These are phyloP conservation scores for Mustelus asterias DNA, from an alignment of 2,113 vertebrate genomes.

Conservation along the genomic window DNA sequence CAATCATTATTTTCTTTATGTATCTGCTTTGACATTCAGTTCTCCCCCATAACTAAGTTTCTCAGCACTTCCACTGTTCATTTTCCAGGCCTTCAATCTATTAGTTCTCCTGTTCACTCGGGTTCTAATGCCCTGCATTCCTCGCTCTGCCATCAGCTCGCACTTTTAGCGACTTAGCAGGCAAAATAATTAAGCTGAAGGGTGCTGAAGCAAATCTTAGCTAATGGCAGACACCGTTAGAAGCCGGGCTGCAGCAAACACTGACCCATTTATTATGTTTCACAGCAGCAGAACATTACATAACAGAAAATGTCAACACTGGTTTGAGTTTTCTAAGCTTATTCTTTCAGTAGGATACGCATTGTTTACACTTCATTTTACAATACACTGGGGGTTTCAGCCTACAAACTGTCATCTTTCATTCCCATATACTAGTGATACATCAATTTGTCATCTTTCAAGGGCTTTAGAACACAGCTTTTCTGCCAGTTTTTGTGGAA, in stretches of 20 bases:
- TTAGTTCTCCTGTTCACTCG: not conserved
- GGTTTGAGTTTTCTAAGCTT: conserved; percentile 1
- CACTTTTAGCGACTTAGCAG: not conserved
- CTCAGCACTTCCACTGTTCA: not conserved
- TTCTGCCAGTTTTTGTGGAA: not conserved
- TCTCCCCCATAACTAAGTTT: not conserved
- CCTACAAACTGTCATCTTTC: conserved; percentile 31
- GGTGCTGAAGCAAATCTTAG: not conserved
- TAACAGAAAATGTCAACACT: not conserved
- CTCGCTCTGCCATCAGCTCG: not conserved
- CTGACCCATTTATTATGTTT: not conserved
- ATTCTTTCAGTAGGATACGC: conserved; percentile 12
- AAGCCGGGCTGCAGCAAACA: not conserved
- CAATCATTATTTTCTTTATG: not conserved
- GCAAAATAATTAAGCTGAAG: not conserved
- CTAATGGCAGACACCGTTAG: not conserved
- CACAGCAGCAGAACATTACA: not conserved
- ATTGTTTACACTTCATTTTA: conserved; percentile 21
- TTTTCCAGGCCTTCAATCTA: not conserved
- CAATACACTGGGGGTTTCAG: not conserved
- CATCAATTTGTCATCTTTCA: conserved; percentile 21
- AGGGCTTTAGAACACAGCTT: not conserved
- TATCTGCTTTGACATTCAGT: not conserved
- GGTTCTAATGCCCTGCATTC: not conserved
- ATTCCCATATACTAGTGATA: not conserved